These are phyloP conservation scores for Chamaetylas fuelleborni DNA, from an alignment of 2,113 vertebrate genomes.

Conservation along the genomic window DNA sequence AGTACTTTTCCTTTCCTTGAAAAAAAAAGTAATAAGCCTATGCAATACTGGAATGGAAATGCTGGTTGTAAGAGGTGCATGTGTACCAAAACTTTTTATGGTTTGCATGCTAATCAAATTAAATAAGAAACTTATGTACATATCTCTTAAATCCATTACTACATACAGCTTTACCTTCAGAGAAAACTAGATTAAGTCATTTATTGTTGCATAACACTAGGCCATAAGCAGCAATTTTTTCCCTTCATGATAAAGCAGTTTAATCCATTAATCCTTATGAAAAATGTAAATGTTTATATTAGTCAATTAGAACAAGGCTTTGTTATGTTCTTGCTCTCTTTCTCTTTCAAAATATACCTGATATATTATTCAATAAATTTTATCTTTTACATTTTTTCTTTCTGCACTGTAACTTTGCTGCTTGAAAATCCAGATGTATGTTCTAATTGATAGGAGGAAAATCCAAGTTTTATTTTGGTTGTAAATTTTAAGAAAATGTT, in stretches of 20 bases:
- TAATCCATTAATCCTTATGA: not conserved
- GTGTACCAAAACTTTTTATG: not conserved
- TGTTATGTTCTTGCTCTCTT: not conserved
- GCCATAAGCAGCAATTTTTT: not conserved
- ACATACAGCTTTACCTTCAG: not conserved
- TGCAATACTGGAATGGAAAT: not conserved
- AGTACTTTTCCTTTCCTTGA: not conserved
- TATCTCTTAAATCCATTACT: not conserved
- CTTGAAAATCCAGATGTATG: not conserved
- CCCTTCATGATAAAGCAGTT: not conserved
- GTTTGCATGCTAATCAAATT: not conserved
- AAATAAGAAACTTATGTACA: not conserved
- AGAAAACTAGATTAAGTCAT: not conserved
- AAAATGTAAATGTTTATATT: slow-evolving; percentile 5
- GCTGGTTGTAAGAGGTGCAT: not conserved
- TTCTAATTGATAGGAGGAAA: not conserved
- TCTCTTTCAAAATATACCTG: not conserved
- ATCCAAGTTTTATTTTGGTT: not conserved
- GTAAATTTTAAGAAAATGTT: not conserved
- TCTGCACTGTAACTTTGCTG: not conserved
- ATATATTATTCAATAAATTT: not conserved
- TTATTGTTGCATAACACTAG: not conserved
- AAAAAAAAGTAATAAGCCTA: not conserved
- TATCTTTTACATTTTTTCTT: not conserved
- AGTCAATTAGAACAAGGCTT: not conserved